These are phyloP conservation scores for Clitarchus hookeri DNA, from an alignment of 2,888 invertebrate genomes.

Conservation along the genomic window DNA sequence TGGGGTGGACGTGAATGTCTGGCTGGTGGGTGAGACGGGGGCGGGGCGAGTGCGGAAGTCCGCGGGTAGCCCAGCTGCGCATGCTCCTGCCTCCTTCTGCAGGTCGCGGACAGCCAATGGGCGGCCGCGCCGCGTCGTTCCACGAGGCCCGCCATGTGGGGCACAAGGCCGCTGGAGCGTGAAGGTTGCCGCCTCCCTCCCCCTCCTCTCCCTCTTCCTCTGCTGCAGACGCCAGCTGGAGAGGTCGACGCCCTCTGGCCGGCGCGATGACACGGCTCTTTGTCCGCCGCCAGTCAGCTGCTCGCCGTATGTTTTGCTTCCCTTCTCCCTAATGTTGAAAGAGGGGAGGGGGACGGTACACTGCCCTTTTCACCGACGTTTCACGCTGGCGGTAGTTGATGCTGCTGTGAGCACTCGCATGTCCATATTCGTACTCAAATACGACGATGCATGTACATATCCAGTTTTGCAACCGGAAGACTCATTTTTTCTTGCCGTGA, in stretches of 20 bases:
- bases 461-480: too few relatives aligned
- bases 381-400: too few relatives aligned
- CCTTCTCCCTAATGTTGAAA: too few relatives aligned
- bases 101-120: not conserved
- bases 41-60: not conserved
- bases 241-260: not conserved
- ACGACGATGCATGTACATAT: too few relatives aligned
- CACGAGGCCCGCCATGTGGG: constrained; percentile 8
- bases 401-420: too few relatives aligned
- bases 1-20: too few relatives aligned
- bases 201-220: not conserved
- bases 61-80: not conserved
- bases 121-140: not conserved
- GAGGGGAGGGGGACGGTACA: too few relatives aligned
- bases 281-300: not conserved
- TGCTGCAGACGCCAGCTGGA: not conserved
- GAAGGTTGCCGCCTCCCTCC: not conserved
- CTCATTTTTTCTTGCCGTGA: too few relatives aligned
- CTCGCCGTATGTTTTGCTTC: too few relatives aligned
- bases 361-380: too few relatives aligned
- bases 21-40: too few relatives aligned
- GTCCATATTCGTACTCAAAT: too few relatives aligned
- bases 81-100: not conserved
- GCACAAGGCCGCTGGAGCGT: constrained; percentile 8
- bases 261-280: not conserved